phyloP scores from a whole-genome alignment of 1,140 invertebrate species.

The Solenopsis fugax region DNA sequence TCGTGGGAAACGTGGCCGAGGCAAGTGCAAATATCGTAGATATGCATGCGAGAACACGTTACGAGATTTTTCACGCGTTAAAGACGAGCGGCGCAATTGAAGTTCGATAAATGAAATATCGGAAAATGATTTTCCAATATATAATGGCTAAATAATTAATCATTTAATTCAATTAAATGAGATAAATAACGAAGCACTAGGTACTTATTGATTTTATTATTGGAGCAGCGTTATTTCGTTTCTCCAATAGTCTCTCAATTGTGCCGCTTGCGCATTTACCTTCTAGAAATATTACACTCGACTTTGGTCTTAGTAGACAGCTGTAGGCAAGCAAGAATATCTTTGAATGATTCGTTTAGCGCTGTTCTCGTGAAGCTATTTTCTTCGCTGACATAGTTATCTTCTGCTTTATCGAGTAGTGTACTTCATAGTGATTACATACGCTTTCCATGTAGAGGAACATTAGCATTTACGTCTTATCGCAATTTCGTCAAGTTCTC shows the following conservation, averaged over 20 bases:
- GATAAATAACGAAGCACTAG: background rate
- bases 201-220: conserved; percentile 8
- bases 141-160: background rate
- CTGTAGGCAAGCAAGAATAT: conserved; percentile 12
- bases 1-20: conserved; percentile 73
- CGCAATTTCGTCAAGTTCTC: background rate
- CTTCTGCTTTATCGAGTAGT: conserved; percentile 14
- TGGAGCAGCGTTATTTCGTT: conserved; percentile 6
- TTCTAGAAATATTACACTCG: background rate
- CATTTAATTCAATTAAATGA: background rate
- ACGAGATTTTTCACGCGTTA: background rate
- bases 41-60: conserved; percentile 8
- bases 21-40: conserved; percentile 62
- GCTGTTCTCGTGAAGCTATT: conserved; percentile 28
- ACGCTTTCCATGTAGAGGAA: conserved; percentile 25
- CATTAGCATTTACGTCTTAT: conserved; percentile 7
- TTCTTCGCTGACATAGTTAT: conserved; percentile 45
- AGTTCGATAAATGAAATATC: background rate
- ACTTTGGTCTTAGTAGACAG: conserved; percentile 10
- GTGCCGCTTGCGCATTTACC: conserved; percentile 14
- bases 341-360: conserved; percentile 29
- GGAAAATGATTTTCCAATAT: conserved; percentile 17
- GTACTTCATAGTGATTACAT: conserved; percentile 9
- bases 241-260: background rate
- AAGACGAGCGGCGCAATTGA: conserved; percentile 8